A percentile compares a stretch with the other conserved stretches of the same genome.
phyloP scores from a whole-genome alignment of 2,888 invertebrate species.

The Acronicta aceris region DNA sequence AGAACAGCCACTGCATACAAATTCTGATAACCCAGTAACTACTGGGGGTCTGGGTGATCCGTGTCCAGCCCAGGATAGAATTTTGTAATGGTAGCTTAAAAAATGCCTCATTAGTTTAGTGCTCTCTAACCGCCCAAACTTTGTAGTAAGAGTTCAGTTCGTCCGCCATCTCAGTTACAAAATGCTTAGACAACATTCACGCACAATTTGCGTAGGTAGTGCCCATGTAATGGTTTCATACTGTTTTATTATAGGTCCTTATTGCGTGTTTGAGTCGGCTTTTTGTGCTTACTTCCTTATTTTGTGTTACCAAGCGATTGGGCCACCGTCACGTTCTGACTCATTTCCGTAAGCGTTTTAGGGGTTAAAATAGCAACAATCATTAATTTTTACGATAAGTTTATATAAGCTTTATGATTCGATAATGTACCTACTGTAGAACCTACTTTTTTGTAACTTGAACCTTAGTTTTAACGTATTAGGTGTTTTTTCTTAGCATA shows the following conservation, averaged over 20 bases:
- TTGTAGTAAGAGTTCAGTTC: too few relatives aligned
- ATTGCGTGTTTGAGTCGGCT: constrained; percentile 13
- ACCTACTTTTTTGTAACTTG: constrained; percentile 1
- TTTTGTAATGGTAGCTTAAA: too few relatives aligned
- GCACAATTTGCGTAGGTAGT: not conserved
- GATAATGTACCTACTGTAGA: not conserved
- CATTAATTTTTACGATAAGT: constrained; percentile 33
- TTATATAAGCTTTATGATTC: constrained; percentile 5
- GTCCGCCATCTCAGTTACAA: too few relatives aligned
- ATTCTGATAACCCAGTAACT: too few relatives aligned
- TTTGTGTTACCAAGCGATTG: constrained; percentile 21
- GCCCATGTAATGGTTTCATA: not conserved
- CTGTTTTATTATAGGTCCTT: not conserved
- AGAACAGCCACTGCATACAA: constrained; percentile 8
- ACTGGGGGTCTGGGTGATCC: too few relatives aligned
- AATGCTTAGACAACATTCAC: too few relatives aligned
- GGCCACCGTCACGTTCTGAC: constrained; percentile 37
- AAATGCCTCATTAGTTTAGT: too few relatives aligned
- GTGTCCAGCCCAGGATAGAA: too few relatives aligned
- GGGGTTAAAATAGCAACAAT: constrained; percentile 37
- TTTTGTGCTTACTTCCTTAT: constrained; percentile 22
- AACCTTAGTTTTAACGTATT: too few relatives aligned
- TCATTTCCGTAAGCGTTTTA: constrained; percentile 41
- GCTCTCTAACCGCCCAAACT: too few relatives aligned
- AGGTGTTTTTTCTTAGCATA: too few relatives aligned